Evolutionary conservation across 1,140 invertebrate genomes (phyloP).

Genomic region (Zophobas morio): DNA sequence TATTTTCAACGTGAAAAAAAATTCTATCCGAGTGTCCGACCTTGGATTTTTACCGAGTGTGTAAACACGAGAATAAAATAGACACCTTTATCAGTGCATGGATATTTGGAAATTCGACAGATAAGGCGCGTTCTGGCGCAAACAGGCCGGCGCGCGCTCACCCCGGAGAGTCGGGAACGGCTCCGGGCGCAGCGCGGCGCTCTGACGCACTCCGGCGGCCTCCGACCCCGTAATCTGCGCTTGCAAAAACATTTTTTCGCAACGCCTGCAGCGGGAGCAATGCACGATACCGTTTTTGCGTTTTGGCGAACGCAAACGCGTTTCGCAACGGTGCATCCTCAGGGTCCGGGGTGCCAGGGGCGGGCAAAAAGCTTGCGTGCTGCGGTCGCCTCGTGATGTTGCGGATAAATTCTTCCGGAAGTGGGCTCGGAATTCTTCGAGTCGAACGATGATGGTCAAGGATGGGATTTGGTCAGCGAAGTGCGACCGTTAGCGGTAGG

Average conservation of each 20-base stretch:
- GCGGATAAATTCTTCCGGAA: slow-evolving; percentile 14
- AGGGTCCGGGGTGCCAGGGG: too few relatives aligned
- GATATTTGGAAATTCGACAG: slow-evolving; percentile 38
- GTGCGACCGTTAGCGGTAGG: not conserved
- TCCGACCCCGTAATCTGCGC: slow-evolving; percentile 1
- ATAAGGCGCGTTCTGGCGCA: not conserved
- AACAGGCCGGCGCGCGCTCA: too few relatives aligned
- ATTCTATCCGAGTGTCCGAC: slow-evolving; percentile 26
- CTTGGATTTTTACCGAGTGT: slow-evolving; percentile 37
- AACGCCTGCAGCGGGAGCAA: slow-evolving; percentile 15
- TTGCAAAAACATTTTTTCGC: slow-evolving; percentile 16
- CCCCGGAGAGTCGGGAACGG: not conserved
- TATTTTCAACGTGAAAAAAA: slow-evolving; percentile 37
- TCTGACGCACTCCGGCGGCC: not conserved
- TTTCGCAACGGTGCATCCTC: not conserved
- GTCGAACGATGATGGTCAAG: slow-evolving; percentile 6
- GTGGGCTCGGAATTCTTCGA: not conserved
- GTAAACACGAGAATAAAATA: slow-evolving; percentile 35
- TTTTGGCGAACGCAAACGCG: not conserved
- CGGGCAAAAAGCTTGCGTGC: too few relatives aligned
- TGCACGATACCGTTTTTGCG: slow-evolving; percentile 2
- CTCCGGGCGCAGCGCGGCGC: not conserved
- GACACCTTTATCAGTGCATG: slow-evolving; percentile 33
- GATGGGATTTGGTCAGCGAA: not conserved
- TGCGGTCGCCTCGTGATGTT: not conserved